Evolutionary conservation across 2,888 invertebrate species (phyloP).

Genomic region (Dasypolia templi): DNA sequence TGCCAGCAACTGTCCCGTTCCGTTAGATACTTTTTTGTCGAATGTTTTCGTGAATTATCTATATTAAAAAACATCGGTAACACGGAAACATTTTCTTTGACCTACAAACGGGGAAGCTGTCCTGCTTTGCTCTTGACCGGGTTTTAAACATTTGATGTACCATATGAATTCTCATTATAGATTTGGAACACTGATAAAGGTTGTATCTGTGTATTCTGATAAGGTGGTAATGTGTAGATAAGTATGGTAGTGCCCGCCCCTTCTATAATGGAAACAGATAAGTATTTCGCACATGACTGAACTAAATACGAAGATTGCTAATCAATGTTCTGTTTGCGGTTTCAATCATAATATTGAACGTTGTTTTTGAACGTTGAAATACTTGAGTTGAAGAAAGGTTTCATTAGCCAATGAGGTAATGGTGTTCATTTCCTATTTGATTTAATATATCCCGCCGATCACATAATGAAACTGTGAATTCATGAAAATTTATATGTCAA

Average conservation of each 20-base stretch:
- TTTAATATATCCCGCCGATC: background rate
- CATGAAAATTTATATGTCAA: constrained; percentile 4
- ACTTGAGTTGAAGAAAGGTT: background rate
- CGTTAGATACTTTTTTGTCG: constrained; percentile 37
- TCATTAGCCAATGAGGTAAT: constrained; percentile 1
- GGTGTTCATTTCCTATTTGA: constrained; percentile 1
- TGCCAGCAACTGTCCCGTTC: constrained; percentile 23
- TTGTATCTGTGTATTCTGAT: constrained; percentile 31
- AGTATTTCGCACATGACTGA: background rate
- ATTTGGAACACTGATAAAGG: constrained; percentile 41
- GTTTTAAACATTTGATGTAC: constrained; percentile 47
- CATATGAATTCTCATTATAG: constrained; percentile 49
- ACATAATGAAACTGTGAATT: constrained; percentile 8
- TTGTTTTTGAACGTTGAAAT: background rate
- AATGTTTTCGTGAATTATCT: constrained; percentile 52
- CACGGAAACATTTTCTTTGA: constrained; percentile 58
- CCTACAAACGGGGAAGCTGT: constrained; percentile 55
- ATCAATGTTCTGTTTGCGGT: constrained; percentile 2
- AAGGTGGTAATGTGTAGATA: constrained; percentile 27
- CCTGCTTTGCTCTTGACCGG: constrained; percentile 56
- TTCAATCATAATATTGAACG: constrained; percentile 4
- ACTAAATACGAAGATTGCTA: constrained; percentile 16
- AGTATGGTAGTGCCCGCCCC: constrained; percentile 21
- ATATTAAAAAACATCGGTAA: constrained; percentile 60
- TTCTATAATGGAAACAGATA: constrained; percentile 11